phyloP scores from a whole-genome alignment of 2,797 vertebrate genomes.

The Choloepus didactylus region DNA sequence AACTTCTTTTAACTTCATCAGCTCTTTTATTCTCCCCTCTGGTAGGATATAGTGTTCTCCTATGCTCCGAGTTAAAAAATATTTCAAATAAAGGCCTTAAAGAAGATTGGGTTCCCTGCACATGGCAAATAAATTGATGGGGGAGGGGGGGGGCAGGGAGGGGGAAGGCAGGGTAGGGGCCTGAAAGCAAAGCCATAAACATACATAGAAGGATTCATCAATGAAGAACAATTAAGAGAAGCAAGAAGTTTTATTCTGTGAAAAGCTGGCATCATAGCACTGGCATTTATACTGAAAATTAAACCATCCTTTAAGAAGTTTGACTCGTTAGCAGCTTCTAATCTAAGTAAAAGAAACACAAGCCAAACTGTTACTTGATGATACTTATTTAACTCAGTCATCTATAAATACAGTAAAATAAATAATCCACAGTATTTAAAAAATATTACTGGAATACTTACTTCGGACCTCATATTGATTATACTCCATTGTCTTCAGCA shows the following conservation, averaged over 20 bases:
- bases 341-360: neutral
- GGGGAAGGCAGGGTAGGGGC: neutral
- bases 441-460: conserved; percentile 85
- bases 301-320: neutral
- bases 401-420: neutral
- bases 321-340: conserved; percentile 13
- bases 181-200: neutral
- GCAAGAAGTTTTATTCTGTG: neutral
- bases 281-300: neutral
- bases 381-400: neutral
- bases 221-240: neutral
- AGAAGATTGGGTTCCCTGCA: neutral
- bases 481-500: conserved; percentile 98
- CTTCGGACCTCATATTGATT: conserved; percentile 99
- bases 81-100: neutral
- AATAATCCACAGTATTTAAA: neutral
- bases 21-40: neutral
- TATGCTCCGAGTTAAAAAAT: neutral
- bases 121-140: neutral
- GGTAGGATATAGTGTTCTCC: neutral
- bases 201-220: neutral
- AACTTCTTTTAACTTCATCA: neutral
- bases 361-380: neutral
- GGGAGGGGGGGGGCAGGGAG: neutral
- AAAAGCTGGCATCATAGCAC: neutral